These are phyloP conservation scores for Trigoniulus corallinus DNA, from an alignment of 1,140 invertebrate genomes.

Conservation along the genomic window DNA sequence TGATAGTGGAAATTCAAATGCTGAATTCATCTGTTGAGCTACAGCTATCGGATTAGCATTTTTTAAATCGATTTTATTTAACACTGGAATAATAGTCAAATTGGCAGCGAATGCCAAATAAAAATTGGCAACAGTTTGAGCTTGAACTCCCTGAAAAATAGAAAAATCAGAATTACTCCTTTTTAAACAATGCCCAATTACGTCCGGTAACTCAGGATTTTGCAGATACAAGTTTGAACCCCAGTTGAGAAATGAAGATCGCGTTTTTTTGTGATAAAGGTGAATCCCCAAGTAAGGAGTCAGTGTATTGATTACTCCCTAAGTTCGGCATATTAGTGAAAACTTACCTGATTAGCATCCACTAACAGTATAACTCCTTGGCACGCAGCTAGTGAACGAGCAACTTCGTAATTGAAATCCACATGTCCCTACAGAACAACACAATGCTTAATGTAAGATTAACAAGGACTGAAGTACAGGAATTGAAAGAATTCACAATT, in stretches of 20 bases:
- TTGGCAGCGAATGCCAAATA: constrained; percentile 72
- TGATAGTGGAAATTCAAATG: constrained; percentile 64
- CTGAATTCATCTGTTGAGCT: constrained; percentile 52
- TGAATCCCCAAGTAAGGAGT: not conserved
- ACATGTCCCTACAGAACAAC: constrained; percentile 59
- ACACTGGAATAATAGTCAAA: constrained; percentile 70
- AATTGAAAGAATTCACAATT: too few species aligned
- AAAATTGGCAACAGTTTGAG: constrained; percentile 95
- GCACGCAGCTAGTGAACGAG: constrained; percentile 66
- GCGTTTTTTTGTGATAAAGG: too few species aligned
- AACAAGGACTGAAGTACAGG: too few species aligned
- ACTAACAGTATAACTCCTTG: constrained; percentile 88
- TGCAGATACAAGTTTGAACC: not conserved
- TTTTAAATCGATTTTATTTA: constrained; percentile 95
- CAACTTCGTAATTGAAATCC: constrained; percentile 93
- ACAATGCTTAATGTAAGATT: not conserved
- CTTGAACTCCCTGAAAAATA: constrained; percentile 57
- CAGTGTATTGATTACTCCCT: not conserved
- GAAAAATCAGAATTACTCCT: not conserved
- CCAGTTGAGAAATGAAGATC: too few species aligned
- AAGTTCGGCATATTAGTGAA: constrained; percentile 2
- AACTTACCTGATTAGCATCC: constrained; percentile 69
- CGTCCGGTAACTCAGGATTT: not conserved
- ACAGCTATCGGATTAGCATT: constrained; percentile 70
- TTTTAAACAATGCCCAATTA: constrained; percentile 2